phyloP scores from a whole-genome alignment of 2,888 invertebrate species.

The Aethes cnicana region DNA sequence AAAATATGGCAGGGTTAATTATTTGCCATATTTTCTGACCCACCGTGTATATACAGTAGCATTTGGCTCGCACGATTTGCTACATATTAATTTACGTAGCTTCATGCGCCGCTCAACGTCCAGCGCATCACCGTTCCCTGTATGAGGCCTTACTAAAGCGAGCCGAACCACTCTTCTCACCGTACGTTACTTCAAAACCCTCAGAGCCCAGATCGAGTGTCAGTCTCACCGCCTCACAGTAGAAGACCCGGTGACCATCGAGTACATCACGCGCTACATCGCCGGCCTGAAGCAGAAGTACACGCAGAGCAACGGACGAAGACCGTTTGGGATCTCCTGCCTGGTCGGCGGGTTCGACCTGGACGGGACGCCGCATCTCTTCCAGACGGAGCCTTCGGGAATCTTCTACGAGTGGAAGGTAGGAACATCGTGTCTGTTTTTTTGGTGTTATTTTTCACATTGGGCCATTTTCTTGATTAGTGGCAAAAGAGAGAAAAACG shows the following conservation, averaged over 20 bases:
- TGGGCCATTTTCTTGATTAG: no score
- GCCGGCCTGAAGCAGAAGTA: conserved; percentile 92
- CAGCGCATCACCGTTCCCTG: no score
- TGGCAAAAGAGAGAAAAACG: no score
- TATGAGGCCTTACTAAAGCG: no score
- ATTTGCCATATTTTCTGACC: no score
- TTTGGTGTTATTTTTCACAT: no score
- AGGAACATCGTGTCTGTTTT: neutral
- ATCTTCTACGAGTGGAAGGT: conserved; percentile 97
- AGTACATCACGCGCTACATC: conserved; percentile 91
- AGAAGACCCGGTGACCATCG: conserved; percentile 97
- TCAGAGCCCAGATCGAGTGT: conserved; percentile 96
- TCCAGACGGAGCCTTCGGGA: conserved; percentile 98
- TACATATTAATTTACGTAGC: no score
- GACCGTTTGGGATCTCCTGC: conserved; percentile 98
- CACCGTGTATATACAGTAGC: no score
- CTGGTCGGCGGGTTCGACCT: conserved; percentile 96
- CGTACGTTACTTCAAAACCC: conserved; percentile 45
- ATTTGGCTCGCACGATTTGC: no score
- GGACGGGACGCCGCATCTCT: conserved; percentile 95
- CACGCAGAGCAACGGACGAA: conserved; percentile 97
- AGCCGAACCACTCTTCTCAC: no score
- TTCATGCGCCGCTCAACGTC: no score
- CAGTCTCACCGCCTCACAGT: conserved; percentile 97
- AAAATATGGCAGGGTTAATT: no score